These are phyloP conservation scores for Hyla sarda DNA, from an alignment of 2,113 vertebrate genomes.

Conservation along the genomic window DNA sequence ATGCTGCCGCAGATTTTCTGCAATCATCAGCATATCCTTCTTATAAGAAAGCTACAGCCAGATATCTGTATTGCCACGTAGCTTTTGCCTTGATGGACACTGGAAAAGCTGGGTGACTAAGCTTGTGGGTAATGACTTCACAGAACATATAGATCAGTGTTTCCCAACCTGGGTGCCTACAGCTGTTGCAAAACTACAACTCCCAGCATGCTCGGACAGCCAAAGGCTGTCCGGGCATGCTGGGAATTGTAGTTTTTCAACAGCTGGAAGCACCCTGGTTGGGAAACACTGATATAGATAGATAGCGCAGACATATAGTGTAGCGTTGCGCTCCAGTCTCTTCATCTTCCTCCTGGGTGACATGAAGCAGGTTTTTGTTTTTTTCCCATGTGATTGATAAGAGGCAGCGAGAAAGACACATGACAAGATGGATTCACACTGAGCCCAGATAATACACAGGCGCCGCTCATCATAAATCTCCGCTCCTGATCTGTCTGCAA, in stretches of 20 bases:
- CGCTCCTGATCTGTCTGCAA: neutral
- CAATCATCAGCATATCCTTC: too few species aligned
- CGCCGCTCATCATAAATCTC: conserved; percentile 66
- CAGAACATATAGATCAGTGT: too few species aligned
- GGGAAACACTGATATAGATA: too few species aligned
- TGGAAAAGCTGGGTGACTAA: neutral
- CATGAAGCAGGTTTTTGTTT: conserved; percentile 24
- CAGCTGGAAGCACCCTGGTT: too few species aligned
- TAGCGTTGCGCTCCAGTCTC: neutral
- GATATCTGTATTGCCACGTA: neutral
- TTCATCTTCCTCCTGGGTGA: conserved; percentile 55
- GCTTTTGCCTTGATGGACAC: neutral
- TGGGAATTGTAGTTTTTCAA: too few species aligned
- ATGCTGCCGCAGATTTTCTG: too few species aligned
- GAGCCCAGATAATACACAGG: conserved; percentile 75
- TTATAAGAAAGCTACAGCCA: too few species aligned
- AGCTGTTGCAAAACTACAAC: too few species aligned
- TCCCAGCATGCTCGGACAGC: too few species aligned
- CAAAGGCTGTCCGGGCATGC: too few species aligned
- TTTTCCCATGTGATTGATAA: conserved; percentile 64
- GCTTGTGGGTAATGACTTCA: too few species aligned
- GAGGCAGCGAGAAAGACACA: conserved; percentile 68
- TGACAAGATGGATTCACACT: conserved; percentile 78
- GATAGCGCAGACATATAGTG: neutral
- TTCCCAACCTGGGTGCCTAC: too few species aligned